These are phyloP conservation scores for Herpetotheres cachinnans DNA, from an alignment of 2,113 vertebrate genomes.

Conservation along the genomic window DNA sequence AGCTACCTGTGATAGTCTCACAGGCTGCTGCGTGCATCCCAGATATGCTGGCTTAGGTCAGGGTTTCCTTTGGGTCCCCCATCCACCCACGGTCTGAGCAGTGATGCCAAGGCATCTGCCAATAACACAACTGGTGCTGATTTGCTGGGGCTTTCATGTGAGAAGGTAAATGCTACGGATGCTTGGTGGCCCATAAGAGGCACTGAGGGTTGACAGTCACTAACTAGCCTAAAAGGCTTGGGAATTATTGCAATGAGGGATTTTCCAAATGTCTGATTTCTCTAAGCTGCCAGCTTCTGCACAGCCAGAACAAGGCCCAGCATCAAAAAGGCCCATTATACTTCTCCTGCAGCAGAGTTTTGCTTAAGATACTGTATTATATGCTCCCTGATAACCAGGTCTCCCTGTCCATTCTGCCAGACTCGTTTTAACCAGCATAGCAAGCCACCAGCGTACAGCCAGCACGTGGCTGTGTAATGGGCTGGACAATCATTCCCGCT, in stretches of 20 bases:
- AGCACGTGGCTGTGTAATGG: background rate
- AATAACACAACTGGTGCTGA: background rate
- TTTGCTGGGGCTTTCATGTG: background rate
- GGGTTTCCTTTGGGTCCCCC: background rate
- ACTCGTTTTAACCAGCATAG: background rate
- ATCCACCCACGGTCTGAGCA: rapidly evolving
- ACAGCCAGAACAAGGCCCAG: background rate
- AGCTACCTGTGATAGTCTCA: background rate
- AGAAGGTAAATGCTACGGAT: background rate
- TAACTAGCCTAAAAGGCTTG: background rate
- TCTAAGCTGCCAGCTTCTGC: background rate
- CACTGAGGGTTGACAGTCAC: background rate
- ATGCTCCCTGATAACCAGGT: background rate
- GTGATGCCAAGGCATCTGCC: background rate
- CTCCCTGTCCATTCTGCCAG: background rate
- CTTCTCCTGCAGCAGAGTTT: background rate
- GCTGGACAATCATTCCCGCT: background rate
- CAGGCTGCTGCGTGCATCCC: background rate
- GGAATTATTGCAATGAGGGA: background rate
- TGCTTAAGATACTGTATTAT: background rate
- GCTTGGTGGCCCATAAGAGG: background rate
- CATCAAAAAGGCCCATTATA: background rate
- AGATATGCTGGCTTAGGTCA: background rate
- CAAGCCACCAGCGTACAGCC: background rate
- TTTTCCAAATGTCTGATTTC: background rate